These are phyloP conservation scores for Nilaparvata lugens DNA, from an alignment of 1,140 invertebrate genomes.

Conservation along the genomic window DNA sequence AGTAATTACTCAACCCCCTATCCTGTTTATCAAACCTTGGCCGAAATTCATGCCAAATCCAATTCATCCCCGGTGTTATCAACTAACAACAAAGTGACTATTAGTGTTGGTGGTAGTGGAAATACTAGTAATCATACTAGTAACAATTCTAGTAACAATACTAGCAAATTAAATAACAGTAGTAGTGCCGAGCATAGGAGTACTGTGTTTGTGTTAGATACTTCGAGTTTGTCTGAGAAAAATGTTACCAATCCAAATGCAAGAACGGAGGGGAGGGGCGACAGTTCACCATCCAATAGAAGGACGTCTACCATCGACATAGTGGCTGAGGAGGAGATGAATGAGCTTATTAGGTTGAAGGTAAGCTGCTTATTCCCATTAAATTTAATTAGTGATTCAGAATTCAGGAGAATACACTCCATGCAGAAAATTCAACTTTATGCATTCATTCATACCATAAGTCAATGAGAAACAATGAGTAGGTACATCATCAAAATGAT, in stretches of 20 bases:
- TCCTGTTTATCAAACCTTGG: slow-evolving; percentile 29
- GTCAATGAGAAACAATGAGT: too few species aligned
- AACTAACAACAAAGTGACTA: slow-evolving; percentile 28
- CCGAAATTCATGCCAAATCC: slow-evolving; percentile 35
- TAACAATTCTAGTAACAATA: not conserved
- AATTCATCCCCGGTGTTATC: slow-evolving; percentile 33
- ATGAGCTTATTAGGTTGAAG: slow-evolving; percentile 17
- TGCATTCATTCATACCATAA: too few species aligned
- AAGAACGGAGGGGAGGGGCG: slow-evolving; percentile 22
- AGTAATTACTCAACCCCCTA: not conserved
- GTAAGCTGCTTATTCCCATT: not conserved
- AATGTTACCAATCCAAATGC: slow-evolving; percentile 24
- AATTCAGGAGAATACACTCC: too few species aligned
- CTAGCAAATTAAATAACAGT: not conserved
- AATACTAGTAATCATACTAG: not conserved
- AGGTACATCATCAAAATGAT: too few species aligned
- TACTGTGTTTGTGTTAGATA: not conserved
- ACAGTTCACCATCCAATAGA: not conserved
- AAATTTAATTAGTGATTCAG: too few species aligned
- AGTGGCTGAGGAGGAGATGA: slow-evolving; percentile 20
- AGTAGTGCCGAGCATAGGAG: not conserved
- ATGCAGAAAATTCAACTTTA: too few species aligned
- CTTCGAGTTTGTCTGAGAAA: slow-evolving; percentile 17
- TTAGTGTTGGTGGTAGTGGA: slow-evolving; percentile 26
- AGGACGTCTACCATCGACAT: slow-evolving; percentile 18